Evolutionary conservation across 2,113 vertebrate species (phyloP).

Genomic region (Seriola rivoliana): DNA sequence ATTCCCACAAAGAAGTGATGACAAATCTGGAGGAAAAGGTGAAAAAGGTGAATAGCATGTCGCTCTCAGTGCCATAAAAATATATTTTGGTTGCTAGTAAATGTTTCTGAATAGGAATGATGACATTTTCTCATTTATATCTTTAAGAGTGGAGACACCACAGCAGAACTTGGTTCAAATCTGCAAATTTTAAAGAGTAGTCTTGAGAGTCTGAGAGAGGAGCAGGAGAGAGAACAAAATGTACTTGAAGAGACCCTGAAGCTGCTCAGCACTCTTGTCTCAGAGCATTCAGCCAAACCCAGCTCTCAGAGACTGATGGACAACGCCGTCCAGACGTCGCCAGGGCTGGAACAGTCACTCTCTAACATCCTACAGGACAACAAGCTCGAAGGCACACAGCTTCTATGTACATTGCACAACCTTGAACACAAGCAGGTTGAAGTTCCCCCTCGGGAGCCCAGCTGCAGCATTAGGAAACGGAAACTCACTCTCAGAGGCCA

Average conservation of each 20-base stretch:
- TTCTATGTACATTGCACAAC: not conserved
- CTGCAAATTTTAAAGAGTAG: constrained; percentile 71
- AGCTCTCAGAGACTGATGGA: constrained; percentile 53
- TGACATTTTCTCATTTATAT: constrained; percentile 29
- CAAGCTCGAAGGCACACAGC: constrained; percentile 24
- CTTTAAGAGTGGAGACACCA: constrained; percentile 63
- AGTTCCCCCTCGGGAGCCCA: not conserved
- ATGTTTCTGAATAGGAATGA: constrained; percentile 14
- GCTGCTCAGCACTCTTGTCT: constrained; percentile 69
- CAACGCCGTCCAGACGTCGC: constrained; percentile 76
- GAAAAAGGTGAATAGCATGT: constrained; percentile 73
- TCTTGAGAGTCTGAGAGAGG: constrained; percentile 72
- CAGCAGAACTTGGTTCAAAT: constrained; percentile 67
- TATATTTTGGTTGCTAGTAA: not conserved
- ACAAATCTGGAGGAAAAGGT: constrained; percentile 71
- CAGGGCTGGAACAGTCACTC: constrained; percentile 14
- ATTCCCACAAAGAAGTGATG: constrained; percentile 67
- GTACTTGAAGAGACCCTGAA: constrained; percentile 77
- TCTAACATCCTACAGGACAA: constrained; percentile 39
- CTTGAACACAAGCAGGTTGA: constrained; percentile 20
- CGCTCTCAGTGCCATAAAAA: not conserved
- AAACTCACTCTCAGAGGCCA: constrained; percentile 35
- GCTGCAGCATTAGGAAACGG: constrained; percentile 6
- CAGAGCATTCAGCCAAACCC: constrained; percentile 49
- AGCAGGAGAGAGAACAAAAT: constrained; percentile 70